These are phyloP conservation scores for Trilocha varians DNA, from an alignment of 2,888 invertebrate species.

Conservation along the genomic window DNA sequence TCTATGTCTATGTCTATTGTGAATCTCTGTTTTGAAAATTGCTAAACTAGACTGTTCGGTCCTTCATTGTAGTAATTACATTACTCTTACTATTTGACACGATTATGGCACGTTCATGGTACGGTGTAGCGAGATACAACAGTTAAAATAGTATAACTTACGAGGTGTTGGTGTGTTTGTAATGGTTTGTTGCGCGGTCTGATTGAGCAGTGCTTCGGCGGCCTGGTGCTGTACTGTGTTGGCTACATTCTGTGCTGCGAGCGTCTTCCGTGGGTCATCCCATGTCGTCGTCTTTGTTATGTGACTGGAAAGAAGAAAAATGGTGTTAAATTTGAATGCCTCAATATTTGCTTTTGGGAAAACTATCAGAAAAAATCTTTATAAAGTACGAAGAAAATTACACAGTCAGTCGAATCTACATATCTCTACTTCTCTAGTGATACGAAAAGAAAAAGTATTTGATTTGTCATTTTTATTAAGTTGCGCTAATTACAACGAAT, in stretches of 20 bases:
- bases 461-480: too few species aligned
- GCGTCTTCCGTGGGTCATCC: conserved; percentile 91
- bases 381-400: too few species aligned
- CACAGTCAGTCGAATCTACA: too few species aligned
- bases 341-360: not conserved
- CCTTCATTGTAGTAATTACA: too few species aligned
- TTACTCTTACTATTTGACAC: too few species aligned
- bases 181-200: conserved; percentile 55
- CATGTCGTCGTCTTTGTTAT: conserved; percentile 91
- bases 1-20: too few species aligned
- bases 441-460: too few species aligned
- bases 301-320: conserved; percentile 76
- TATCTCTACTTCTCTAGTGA: too few species aligned
- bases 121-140: too few species aligned
- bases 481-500: not conserved
- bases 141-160: conserved; percentile 21
- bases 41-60: too few species aligned
- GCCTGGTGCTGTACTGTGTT: conserved; percentile 67
- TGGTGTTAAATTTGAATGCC: not conserved
- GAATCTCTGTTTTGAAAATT: too few species aligned
- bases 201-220: conserved; percentile 57
- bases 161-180: conserved; percentile 46
- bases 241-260: conserved; percentile 76
- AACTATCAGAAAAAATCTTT: not conserved
- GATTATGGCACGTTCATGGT: too few species aligned